Evolutionary conservation across 1,140 invertebrate genomes (phyloP).

Genomic region (Temnothorax longispinosus): DNA sequence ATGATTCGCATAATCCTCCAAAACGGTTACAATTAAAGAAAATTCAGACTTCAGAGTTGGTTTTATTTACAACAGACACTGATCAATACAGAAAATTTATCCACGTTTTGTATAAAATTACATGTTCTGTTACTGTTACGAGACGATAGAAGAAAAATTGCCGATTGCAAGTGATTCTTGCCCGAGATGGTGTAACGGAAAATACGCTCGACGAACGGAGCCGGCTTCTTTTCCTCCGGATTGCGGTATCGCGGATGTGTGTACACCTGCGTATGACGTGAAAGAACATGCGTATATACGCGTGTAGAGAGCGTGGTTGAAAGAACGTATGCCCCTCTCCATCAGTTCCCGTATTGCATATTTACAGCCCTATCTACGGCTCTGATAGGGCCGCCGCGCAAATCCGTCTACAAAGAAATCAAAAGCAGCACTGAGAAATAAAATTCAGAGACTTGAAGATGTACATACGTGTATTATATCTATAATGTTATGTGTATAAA

Average conservation of each 20-base stretch:
- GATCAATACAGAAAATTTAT: slow-evolving; percentile 28
- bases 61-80: slow-evolving; percentile 56
- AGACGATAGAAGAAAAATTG: background rate
- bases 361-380: slow-evolving; percentile 8
- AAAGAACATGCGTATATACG: slow-evolving; percentile 30
- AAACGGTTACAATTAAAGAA: background rate
- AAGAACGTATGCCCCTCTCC: slow-evolving; percentile 2
- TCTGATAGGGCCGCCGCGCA: background rate
- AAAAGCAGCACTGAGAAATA: slow-evolving; percentile 7
- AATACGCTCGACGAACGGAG: background rate
- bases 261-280: slow-evolving; percentile 26
- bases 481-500: slow-evolving; percentile 14
- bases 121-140: background rate
- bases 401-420: background rate
- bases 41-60: background rate
- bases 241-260: slow-evolving; percentile 22
- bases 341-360: background rate
- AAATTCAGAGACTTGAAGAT: background rate
- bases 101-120: slow-evolving; percentile 42
- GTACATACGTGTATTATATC: background rate
- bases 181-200: background rate
- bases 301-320: background rate
- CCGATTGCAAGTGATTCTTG: background rate
- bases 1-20: background rate
- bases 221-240: background rate